phyloP scores from a whole-genome alignment of 1,140 invertebrate species.

The Colletes gigas region DNA sequence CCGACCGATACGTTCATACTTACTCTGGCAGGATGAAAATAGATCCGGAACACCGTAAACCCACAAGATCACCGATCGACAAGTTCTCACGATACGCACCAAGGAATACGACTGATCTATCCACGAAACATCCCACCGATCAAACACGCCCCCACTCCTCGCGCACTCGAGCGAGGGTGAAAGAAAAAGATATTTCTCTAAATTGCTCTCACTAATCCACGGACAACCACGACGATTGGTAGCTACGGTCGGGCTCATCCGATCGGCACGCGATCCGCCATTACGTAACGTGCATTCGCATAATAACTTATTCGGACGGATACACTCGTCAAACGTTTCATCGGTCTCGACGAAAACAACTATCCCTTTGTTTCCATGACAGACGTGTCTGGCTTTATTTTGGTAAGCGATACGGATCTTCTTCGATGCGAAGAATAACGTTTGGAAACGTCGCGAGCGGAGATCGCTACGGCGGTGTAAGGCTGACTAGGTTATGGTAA shows the following conservation, averaged over 20 bases:
- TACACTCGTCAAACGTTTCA: neutral
- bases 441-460: too few relatives aligned
- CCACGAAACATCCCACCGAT: neutral
- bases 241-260: neutral
- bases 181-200: neutral
- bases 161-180: too few relatives aligned
- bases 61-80: neutral
- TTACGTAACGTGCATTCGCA: neutral
- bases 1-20: neutral
- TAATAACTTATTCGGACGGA: neutral
- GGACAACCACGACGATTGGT: too few relatives aligned
- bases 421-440: too few relatives aligned
- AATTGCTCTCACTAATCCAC: neutral
- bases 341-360: too few relatives aligned
- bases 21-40: conserved; percentile 4
- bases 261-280: neutral
- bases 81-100: neutral
- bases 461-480: too few relatives aligned
- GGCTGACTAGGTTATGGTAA: conserved; percentile 15
- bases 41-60: neutral
- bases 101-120: neutral
- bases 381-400: too few relatives aligned
- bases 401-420: neutral
- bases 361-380: too few relatives aligned
- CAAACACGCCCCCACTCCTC: neutral